phyloP scores from a whole-genome alignment of 1,140 invertebrate species.

The Temnothorax curvispinosus region DNA sequence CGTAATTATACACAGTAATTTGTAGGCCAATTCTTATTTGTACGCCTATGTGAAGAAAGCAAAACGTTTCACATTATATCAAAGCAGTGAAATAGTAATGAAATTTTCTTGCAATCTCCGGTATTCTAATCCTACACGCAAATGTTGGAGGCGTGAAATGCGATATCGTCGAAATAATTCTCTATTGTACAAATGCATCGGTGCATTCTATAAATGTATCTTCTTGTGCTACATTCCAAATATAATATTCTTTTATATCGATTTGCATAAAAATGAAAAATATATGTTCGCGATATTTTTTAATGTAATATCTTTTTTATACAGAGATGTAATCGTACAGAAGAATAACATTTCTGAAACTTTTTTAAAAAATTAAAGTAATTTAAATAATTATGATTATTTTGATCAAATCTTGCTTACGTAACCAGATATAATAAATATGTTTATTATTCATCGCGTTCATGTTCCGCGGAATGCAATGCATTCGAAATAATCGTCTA shows the following conservation, averaged over 20 bases:
- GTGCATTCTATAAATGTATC: neutral
- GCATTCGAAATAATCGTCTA: neutral
- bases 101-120: constrained; percentile 24
- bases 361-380: neutral
- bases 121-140: neutral
- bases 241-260: neutral
- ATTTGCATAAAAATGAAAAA: constrained; percentile 14
- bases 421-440: neutral
- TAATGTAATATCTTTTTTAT: neutral
- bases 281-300: neutral
- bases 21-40: neutral
- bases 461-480: neutral
- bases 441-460: neutral
- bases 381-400: neutral
- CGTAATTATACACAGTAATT: neutral
- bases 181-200: neutral
- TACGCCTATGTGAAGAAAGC: neutral
- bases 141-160: constrained; percentile 3
- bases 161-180: constrained; percentile 29
- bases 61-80: neutral
- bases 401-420: neutral
- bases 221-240: neutral
- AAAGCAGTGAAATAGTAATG: neutral
- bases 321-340: too few species aligned
- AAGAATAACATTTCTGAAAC: neutral